These are phyloP conservation scores for Galeopterus variegatus DNA, from an alignment of 2,113 vertebrate species.

Conservation along the genomic window DNA sequence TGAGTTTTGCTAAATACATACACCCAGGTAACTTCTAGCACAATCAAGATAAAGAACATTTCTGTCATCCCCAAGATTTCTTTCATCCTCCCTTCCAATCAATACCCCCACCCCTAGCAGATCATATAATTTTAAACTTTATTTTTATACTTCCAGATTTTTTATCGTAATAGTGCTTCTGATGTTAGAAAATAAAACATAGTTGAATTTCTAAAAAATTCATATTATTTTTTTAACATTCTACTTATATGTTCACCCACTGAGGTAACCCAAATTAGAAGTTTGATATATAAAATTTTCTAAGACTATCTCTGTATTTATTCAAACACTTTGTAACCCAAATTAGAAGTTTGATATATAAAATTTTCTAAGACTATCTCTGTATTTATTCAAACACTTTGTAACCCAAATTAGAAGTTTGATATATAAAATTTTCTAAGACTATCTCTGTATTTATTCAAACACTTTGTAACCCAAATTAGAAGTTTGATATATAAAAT, in stretches of 20 bases:
- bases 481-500: background rate
- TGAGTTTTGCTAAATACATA: constrained; percentile 1
- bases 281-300: background rate
- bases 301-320: background rate
- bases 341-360: background rate
- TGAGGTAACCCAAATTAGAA: background rate
- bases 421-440: background rate
- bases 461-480: background rate
- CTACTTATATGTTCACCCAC: background rate
- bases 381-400: background rate
- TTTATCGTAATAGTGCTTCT: background rate
- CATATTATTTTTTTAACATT: background rate
- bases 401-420: background rate
- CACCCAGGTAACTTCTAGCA: background rate
- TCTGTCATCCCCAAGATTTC: background rate
- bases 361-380: background rate
- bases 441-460: background rate
- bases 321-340: no score
- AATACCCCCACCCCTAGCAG: background rate
- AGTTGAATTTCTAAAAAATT: background rate
- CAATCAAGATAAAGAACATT: background rate
- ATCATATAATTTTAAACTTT: background rate
- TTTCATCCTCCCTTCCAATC: background rate
- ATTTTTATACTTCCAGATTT: background rate
- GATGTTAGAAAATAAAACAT: background rate